A percentile compares a stretch with the other conserved stretches of the same genome.
phyloP scores from a whole-genome alignment of 1,140 invertebrate species.

The Aphidius gifuensis region DNA sequence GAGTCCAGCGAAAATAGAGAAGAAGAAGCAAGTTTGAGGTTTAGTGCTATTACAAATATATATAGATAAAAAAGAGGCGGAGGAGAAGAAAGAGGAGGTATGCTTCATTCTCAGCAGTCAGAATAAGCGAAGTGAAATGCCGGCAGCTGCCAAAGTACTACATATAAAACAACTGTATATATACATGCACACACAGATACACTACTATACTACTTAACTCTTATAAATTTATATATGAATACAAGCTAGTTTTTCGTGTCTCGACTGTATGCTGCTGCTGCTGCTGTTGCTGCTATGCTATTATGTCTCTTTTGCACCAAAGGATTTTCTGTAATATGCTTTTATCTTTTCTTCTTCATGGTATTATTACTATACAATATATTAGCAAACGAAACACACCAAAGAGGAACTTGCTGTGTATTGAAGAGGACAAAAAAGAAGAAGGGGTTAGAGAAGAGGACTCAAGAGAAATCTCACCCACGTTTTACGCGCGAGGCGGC shows the following conservation, averaged over 20 bases:
- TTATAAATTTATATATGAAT: too few species aligned
- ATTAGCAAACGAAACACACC: background rate
- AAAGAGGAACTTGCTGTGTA: too few species aligned
- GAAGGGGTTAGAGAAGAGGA: background rate
- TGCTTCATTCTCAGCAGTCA: slow-evolving; percentile 4
- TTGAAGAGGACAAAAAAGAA: background rate
- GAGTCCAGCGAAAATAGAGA: too few species aligned
- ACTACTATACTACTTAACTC: too few species aligned
- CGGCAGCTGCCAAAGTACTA: background rate
- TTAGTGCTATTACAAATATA: background rate
- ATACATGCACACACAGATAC: too few species aligned
- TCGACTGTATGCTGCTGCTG: background rate
- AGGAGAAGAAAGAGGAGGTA: background rate
- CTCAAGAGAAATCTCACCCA: slow-evolving; percentile 22
- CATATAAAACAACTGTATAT: too few species aligned
- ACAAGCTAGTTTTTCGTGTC: background rate
- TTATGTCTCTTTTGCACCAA: background rate
- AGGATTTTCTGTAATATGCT: too few species aligned
- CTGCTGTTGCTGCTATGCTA: background rate
- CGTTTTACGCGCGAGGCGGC: slow-evolving; percentile 44
- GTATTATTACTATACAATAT: too few species aligned
- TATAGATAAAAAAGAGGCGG: slow-evolving; percentile 1
- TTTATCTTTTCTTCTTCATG: too few species aligned
- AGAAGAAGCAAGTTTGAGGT: too few species aligned
- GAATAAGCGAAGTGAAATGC: slow-evolving; percentile 13